Evolutionary conservation across 2,888 invertebrate species (phyloP).

Genomic region (Tenthredo livida): DNA sequence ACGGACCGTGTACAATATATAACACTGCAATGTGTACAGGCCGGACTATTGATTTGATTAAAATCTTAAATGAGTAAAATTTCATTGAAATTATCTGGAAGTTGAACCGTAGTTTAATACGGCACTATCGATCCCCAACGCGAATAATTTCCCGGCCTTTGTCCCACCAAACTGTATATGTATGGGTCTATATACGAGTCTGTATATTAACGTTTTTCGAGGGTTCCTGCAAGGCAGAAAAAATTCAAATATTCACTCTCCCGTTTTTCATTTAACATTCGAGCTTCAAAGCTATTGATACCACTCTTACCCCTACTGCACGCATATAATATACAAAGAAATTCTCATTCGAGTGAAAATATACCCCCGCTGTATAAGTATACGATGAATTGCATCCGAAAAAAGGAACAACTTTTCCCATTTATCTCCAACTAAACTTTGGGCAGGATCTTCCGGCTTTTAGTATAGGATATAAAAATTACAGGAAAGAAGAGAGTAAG

Average conservation of each 20-base stretch:
- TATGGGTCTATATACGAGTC: background rate
- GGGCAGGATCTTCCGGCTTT: background rate
- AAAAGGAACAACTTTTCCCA: background rate
- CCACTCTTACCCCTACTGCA: background rate
- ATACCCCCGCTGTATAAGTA: background rate
- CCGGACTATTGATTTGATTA: background rate
- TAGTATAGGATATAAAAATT: constrained; percentile 3
- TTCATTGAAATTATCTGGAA: background rate
- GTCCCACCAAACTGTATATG: background rate
- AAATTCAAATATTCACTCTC: constrained; percentile 32
- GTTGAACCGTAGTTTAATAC: constrained; percentile 2
- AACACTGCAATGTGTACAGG: background rate
- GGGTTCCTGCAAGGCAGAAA: background rate
- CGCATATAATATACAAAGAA: background rate
- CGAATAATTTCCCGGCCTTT: constrained; percentile 39
- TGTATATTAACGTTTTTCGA: constrained; percentile 24
- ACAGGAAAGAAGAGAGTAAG: background rate
- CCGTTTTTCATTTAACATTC: constrained; percentile 17
- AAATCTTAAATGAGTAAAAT: constrained; percentile 10
- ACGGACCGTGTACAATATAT: background rate
- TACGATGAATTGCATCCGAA: background rate
- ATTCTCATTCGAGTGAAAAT: background rate
- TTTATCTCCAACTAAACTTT: background rate
- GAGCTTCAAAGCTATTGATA: constrained; percentile 25
- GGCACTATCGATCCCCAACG: constrained; percentile 1